These are phyloP conservation scores for Orchestia grillus DNA, from an alignment of 1,140 invertebrate species.

Conservation along the genomic window DNA sequence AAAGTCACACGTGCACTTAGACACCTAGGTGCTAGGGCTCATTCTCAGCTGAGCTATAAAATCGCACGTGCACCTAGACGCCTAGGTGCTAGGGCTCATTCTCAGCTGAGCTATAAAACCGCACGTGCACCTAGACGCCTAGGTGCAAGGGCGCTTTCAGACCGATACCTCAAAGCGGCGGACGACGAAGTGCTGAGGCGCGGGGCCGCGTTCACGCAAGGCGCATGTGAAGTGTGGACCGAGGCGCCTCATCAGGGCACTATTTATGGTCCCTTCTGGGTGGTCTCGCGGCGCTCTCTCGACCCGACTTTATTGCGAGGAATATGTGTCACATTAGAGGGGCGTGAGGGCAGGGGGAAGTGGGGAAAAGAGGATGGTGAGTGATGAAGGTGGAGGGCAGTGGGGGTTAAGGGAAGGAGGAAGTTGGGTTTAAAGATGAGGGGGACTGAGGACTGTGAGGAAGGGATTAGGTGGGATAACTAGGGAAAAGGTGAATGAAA, in stretches of 20 bases:
- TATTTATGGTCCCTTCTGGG: slow-evolving; percentile 43
- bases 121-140: no score
- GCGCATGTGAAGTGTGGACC: neutral
- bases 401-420: neutral
- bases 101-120: no score
- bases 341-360: neutral
- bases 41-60: no score
- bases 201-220: neutral
- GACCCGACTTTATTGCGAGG: slow-evolving; percentile 38
- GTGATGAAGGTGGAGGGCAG: no score
- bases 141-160: neutral
- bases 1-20: no score
- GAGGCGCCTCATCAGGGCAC: neutral
- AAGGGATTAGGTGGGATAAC: no score
- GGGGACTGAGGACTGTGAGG: neutral
- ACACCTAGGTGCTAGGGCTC: no score
- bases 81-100: no score
- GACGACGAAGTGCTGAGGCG: neutral
- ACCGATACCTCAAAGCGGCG: neutral
- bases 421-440: neutral
- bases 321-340: slow-evolving; percentile 54
- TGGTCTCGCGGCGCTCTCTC: neutral
- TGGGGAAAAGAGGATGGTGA: neutral
- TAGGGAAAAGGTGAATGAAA: neutral
- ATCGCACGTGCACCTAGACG: no score